Percentiles rank a stretch among this genome's conserved stretches.
These are phyloP conservation scores for Nymphalis io DNA, from an alignment of 1,140 invertebrate species.

Conservation along the genomic window DNA sequence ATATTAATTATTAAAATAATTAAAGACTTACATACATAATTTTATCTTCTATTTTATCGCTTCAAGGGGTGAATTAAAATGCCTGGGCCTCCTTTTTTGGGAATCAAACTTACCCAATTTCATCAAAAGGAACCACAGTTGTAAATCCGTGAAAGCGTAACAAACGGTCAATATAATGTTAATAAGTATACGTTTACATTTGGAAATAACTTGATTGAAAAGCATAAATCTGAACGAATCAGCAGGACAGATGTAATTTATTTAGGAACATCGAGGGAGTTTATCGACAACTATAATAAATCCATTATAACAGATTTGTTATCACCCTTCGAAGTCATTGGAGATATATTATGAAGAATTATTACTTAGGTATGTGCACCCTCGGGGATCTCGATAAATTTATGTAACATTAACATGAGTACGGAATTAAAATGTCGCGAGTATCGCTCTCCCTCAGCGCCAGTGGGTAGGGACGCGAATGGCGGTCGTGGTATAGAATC, in stretches of 20 bases:
- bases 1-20: too few relatives aligned
- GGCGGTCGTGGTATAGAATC: conserved; percentile 14
- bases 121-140: too few relatives aligned
- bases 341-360: conserved; percentile 12
- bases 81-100: too few relatives aligned
- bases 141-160: too few relatives aligned
- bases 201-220: neutral
- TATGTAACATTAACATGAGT: conserved; percentile 17
- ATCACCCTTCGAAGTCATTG: conserved; percentile 14
- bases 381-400: neutral
- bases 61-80: too few relatives aligned
- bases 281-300: neutral
- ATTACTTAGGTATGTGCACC: conserved; percentile 5
- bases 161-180: too few relatives aligned
- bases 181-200: too few relatives aligned
- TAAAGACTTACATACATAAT: too few relatives aligned
- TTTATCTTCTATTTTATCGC: too few relatives aligned
- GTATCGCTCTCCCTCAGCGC: neutral
- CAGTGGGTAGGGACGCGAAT: neutral
- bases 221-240: neutral
- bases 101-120: too few relatives aligned
- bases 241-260: neutral
- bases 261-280: conserved; percentile 1
- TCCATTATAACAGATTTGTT: conserved; percentile 14
- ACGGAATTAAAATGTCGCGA: conserved; percentile 20